These are phyloP conservation scores for Argentina silus DNA, from an alignment of 2,797 vertebrate species.

Conservation along the genomic window DNA sequence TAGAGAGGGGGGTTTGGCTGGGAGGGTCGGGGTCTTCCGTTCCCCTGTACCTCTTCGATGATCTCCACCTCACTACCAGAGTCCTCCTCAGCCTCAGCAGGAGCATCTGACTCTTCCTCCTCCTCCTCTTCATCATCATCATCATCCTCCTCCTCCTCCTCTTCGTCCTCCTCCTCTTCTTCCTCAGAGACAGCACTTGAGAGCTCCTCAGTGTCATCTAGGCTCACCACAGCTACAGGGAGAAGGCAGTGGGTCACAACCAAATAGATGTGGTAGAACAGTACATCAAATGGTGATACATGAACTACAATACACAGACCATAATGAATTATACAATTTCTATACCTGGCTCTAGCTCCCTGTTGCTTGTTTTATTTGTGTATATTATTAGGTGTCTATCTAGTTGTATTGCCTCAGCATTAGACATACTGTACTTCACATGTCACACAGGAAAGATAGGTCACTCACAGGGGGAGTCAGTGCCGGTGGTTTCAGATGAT, in stretches of 20 bases:
- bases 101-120: constrained; percentile 50
- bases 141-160: too few species aligned
- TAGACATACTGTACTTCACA: not conserved
- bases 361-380: too few species aligned
- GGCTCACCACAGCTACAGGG: constrained; percentile 80
- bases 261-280: not conserved
- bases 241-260: too few species aligned
- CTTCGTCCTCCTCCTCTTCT: constrained; percentile 39
- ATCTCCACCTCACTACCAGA: constrained; percentile 79
- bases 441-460: not conserved
- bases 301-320: too few species aligned
- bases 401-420: too few species aligned
- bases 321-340: too few species aligned
- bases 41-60: constrained; percentile 78
- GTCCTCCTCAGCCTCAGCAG: constrained; percentile 65
- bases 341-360: too few species aligned
- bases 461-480: constrained; percentile 78
- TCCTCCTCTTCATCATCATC: constrained; percentile 43
- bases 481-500: constrained; percentile 70
- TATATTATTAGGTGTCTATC: too few species aligned
- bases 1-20: constrained; percentile 54
- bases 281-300: not conserved
- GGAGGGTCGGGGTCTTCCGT: constrained; percentile 65
- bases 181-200: constrained; percentile 73
- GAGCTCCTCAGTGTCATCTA: constrained; percentile 79